phyloP scores from a whole-genome alignment of 2,888 invertebrate species.

The Phoenoteleia sp. region DNA sequence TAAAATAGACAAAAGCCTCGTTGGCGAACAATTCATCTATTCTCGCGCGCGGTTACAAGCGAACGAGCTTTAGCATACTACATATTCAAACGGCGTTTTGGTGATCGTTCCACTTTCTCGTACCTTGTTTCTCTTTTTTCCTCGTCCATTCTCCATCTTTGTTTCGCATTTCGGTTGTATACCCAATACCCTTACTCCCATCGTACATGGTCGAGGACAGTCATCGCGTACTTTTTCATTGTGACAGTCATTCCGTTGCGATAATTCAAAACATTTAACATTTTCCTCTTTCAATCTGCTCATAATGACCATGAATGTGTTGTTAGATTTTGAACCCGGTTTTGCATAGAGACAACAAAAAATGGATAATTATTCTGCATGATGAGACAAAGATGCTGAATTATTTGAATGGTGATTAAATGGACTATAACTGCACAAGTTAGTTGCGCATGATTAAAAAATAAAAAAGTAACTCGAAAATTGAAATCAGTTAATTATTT shows the following conservation, averaged over 20 bases:
- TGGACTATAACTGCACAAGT: too few relatives aligned
- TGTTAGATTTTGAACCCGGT: constrained; percentile 16
- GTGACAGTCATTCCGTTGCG: constrained; percentile 78
- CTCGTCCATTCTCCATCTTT: constrained; percentile 13
- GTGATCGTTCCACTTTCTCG: constrained; percentile 63
- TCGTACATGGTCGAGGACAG: constrained; percentile 72
- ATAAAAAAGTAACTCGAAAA: too few relatives aligned
- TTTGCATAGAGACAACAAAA: not conserved
- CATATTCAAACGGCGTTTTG: constrained; percentile 80
- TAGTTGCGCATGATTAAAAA: too few relatives aligned
- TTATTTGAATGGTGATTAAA: too few relatives aligned
- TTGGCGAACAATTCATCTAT: constrained; percentile 85
- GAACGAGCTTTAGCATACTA: constrained; percentile 83
- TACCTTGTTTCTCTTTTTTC: constrained; percentile 31
- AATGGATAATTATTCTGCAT: not conserved
- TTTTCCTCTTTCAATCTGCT: constrained; percentile 70
- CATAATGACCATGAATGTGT: constrained; percentile 30
- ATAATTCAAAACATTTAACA: constrained; percentile 83
- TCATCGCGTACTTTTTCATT: constrained; percentile 77
- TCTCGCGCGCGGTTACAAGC: constrained; percentile 83
- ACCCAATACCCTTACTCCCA: constrained; percentile 54
- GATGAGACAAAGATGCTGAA: too few relatives aligned
- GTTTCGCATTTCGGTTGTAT: constrained; percentile 36
- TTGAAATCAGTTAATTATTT: too few relatives aligned
- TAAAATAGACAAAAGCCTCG: constrained; percentile 85